Base-by-base conservation (phyloP, 2,113 vertebrate species). In the Myrmecophaga tridactyla region DNA sequence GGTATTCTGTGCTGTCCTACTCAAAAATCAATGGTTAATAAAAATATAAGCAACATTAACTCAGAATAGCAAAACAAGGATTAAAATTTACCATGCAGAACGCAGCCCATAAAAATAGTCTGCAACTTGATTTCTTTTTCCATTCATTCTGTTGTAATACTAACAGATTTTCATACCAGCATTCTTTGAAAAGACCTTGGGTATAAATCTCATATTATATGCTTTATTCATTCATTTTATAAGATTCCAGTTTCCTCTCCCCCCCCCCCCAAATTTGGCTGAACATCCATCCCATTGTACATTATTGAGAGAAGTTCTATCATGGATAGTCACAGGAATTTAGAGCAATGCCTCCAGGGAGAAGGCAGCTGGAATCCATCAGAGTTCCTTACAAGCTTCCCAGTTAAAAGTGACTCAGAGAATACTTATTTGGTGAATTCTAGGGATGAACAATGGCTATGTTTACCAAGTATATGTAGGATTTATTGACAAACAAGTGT, bases 31-130 rank as follows among this genome's bases (percentile, higher is more conserved):
- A 67, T 76, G 77, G 34, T 76, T 67, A 96, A 83, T 89, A 92
- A 90, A 93, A 89, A 92, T 43, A n/a, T 63, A 81, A 83, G 41
- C 73, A 80, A 70, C 78, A 83, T 84, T 72, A 86, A 94, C 36
- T 80, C 86, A 89, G 69, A 78, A 48, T 43, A 34, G 78, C 39
- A 94, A 94, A 94, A 91, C 12, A 84, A 36, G 75, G 65, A 93
- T 95, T 93, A 92, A 96, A 97, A 72, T 39, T 94, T 85, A 90
- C 65, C 70, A 87, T 29, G 92, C 60, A 76, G 93, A 96, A 95
- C 75, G 86, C 23, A 84, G 56, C 53, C 72, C 70, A 90, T 83
- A 94, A 89, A 96, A 78, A 67, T 36, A 51, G 43, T 95, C 67
- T 82, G 95, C 41, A 60, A 62, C 29, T 76, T 58, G 67, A 76